Conservation (phyloP, 1,140 invertebrate species). For the Arion vulgaris region DNA sequence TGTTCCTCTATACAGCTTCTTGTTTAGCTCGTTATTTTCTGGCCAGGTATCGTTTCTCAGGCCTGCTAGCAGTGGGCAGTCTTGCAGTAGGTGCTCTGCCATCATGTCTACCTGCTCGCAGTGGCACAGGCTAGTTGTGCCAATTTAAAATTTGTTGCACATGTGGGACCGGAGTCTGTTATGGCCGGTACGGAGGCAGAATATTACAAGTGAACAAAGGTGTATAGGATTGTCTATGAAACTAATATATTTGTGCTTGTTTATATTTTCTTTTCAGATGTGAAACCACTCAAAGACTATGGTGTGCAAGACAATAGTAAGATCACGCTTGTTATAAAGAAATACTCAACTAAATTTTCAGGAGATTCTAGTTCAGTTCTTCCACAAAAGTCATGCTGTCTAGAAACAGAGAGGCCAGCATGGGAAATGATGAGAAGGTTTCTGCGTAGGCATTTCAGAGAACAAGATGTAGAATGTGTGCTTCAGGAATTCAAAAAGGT, state of each 20-base stretch:
- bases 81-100: no score
- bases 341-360: not conserved
- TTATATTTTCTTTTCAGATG: not conserved
- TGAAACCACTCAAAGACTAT: slow-evolving; percentile 25
- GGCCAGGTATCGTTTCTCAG: no score
- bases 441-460: slow-evolving; percentile 67
- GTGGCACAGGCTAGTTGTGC: no score
- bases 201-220: no score
- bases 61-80: no score
- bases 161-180: no score
- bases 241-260: not conserved
- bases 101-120: no score
- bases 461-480: slow-evolving; percentile 67
- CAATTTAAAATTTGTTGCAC: no score
- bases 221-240: no score
- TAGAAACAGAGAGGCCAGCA: slow-evolving; percentile 6
- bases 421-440: slow-evolving; percentile 65
- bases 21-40: no score
- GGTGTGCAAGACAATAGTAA: slow-evolving; percentile 29
- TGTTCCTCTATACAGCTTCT: no score
- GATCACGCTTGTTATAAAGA: slow-evolving; percentile 28
- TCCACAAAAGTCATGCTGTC: not conserved
- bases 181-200: no score
- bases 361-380: not conserved
- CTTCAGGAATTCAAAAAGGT: slow-evolving; percentile 69